Conservation (phyloP, 1,140 invertebrate genomes). For the Drosophila biarmipes region DNA sequence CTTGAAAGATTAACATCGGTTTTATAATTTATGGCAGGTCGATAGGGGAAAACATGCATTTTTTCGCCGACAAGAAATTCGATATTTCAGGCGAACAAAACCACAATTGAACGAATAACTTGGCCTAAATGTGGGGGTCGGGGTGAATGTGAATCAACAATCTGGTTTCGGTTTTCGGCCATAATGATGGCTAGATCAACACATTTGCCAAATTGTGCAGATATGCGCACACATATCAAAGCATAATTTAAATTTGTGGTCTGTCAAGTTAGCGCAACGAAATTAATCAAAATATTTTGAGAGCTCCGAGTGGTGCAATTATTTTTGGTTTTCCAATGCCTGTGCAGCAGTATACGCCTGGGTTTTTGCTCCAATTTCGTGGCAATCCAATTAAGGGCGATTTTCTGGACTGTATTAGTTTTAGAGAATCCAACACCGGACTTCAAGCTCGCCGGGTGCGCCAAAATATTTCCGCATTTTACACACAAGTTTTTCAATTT, state of each 20-base stretch:
- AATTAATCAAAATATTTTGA: conserved; percentile 45
- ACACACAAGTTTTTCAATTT: conserved; percentile 41
- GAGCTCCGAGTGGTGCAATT: conserved; percentile 15
- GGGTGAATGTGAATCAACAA: conserved; percentile 19
- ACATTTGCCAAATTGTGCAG: conserved; percentile 26
- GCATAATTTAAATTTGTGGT: conserved; percentile 58
- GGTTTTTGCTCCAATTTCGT: conserved; percentile 9
- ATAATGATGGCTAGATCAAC: conserved; percentile 33
- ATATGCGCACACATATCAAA: conserved; percentile 29
- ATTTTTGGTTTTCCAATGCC: conserved; percentile 12
- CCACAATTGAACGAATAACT: conserved; percentile 60
- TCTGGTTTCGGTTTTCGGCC: conserved; percentile 16
- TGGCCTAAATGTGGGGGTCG: conserved; percentile 31
- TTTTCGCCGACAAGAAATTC: conserved; percentile 49
- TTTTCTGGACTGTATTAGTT: conserved; percentile 26
- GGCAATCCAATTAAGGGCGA: conserved; percentile 22
- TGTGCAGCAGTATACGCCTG: too few species aligned
- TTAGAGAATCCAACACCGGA: conserved; percentile 1
- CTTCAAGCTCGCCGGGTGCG: background rate
- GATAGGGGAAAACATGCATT: background rate
- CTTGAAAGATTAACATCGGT: conserved; percentile 65
- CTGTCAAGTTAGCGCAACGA: conserved; percentile 29
- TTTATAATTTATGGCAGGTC: conserved; percentile 75
- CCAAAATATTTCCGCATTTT: conserved; percentile 16
- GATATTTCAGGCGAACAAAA: conserved; percentile 41